These are phyloP conservation scores for Tetrao urogallus DNA, from an alignment of 2,113 vertebrate genomes.

Conservation along the genomic window DNA sequence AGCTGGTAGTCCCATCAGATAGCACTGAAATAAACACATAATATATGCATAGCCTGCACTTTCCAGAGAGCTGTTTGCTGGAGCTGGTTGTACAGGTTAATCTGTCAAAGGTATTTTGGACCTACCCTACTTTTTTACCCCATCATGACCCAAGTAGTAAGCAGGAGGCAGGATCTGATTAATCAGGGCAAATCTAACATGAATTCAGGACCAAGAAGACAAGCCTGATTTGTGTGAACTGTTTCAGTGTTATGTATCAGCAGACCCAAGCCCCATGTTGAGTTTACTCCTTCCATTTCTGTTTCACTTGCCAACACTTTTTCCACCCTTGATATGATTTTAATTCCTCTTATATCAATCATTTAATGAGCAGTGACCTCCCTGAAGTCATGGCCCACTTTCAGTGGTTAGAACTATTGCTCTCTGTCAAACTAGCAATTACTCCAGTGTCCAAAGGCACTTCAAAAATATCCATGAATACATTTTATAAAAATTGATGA, in stretches of 20 bases:
- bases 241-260: neutral
- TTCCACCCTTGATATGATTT: neutral
- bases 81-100: neutral
- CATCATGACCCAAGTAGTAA: neutral
- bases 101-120: neutral
- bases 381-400: neutral
- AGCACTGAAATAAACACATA: neutral
- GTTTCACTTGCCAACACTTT: neutral
- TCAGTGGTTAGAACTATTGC: neutral
- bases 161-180: neutral
- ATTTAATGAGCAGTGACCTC: neutral
- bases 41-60: neutral
- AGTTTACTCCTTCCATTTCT: neutral
- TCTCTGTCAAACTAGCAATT: neutral
- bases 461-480: neutral
- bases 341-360: neutral
- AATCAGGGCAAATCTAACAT: neutral
- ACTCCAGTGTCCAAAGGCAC: neutral
- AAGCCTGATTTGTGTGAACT: neutral
- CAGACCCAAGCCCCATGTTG: neutral
- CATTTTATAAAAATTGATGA: neutral
- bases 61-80: neutral
- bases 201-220: neutral
- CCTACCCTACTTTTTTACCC: neutral
- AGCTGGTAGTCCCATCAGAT: neutral